Evolutionary conservation across 2,797 vertebrate species (phyloP), one percentile per base, ranked within the genome.

Genomic region (Scleropages formosus): DNA sequence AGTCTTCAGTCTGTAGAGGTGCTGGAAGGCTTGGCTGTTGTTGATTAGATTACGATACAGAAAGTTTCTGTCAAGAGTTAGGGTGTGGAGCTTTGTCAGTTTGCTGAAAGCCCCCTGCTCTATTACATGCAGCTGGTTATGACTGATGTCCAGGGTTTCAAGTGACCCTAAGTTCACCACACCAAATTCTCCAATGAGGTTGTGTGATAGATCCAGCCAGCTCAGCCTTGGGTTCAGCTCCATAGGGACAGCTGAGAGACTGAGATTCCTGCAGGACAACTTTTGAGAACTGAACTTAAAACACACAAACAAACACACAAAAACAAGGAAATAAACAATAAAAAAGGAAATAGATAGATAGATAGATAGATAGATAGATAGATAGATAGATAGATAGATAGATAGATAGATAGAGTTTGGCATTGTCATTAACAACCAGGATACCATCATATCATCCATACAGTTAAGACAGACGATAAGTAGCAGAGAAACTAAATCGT

Each of bases 201-300:
- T 96, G 85, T 93, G 87, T 86, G 93, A 94, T 80, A 95, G 84
- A 85, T 94, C 91, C 0, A 94, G 86, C 72, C 84, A 81, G 84
- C 84, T 85, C 8, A 92, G 82, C 63, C 80, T 88, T 63, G 49
- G 71, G 79, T 89, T 73, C 46, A 95, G 79, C 61, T 84, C 84
- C 82, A 81, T 59, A 7, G 93, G 94, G 79, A 95, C 83, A 39
- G 81, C 83, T 20, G 4, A 74, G 71, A 95, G 91, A 75, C 88
- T 87, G 3, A 67, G 80, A 64, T 87, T 88, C 75, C 76, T 87
- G 89, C 92, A 95, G 73, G 90, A 92, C 80, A 86, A 68, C 70
- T 76, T 80, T 0, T 51, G 53, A 12, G 11, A 31, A 61, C 18
- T 31, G 15, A 13, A 72, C 70, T 66, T 39, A 39, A 39, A 39